Evolutionary conservation across 2,797 vertebrate genomes (phyloP), one percentile per base, ranked within the genome.

Genomic region (Intellagama lesueurii): DNA sequence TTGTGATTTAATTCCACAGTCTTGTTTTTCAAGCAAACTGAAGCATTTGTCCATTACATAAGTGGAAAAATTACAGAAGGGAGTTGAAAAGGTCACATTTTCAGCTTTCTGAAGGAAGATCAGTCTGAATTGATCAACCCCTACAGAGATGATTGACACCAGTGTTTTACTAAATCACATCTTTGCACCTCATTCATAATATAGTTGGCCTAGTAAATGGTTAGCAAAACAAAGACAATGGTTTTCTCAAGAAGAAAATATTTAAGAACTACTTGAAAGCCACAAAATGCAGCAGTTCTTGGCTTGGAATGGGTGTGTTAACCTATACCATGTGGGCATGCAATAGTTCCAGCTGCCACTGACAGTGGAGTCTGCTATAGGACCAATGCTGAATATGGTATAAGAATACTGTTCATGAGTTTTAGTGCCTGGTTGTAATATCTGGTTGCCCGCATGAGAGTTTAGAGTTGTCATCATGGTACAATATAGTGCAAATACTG

Each of bases 221-320:
- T 24, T 3, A 79, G 4, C 12, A 7, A 28, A 89, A 90, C 75
- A 78, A 93, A 94, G 93, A 70, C 77, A 90, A 87, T 93, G 90
- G 92, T 94, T 95, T 92, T 88, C 89, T 0, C 1, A 32, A 80
- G 89, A 86, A 89, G 93, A 89, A 93, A 77, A 92, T 91, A 87
- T n/a, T 91, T 92, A 88, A 76, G 49, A 60, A 81, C 32, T 22
- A 26, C 7, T 86, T 76, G 26, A 86, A 92, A 91, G 92, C 91
- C 87, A 82, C 91, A 88, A 70, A 91, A 86, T 78, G 72, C 0
- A 16, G 76, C 24, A 47, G 40, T 44, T 26, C 40, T 44, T 1
- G 24, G 73, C 35, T 44, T 32, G 32, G 72, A 7, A 73, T 24
- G 19, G 35, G 40, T 26, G 35, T 19, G 73, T 40, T 76, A 14